These are phyloP conservation scores for Sebastes vulpes DNA, from an alignment of 2,797 vertebrate genomes.

Conservation along the genomic window DNA sequence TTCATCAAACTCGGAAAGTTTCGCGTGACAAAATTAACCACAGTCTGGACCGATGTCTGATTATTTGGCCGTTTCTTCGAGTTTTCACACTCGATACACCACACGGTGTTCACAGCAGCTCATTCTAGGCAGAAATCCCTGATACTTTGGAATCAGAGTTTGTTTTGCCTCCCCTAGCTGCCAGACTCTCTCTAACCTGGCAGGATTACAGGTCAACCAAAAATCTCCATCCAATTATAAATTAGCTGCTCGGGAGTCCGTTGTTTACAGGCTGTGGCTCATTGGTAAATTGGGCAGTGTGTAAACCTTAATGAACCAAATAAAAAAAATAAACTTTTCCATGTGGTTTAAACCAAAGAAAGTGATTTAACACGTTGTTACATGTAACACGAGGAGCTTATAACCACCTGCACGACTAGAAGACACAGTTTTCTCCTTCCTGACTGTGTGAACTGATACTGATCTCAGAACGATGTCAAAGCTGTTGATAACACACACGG, in stretches of 20 bases:
- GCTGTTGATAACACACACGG: background rate
- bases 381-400: background rate
- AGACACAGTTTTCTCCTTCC: background rate
- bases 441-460: conserved; percentile 1
- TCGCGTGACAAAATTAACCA: conserved; percentile 10
- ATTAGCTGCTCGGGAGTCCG: background rate
- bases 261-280: conserved; percentile 8
- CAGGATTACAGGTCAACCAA: background rate
- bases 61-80: background rate
- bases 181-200: background rate
- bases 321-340: conserved; percentile 19
- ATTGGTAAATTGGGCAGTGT: conserved; percentile 25
- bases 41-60: conserved; percentile 1
- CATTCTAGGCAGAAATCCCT: background rate
- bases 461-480: background rate
- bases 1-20: background rate
- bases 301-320: conserved; percentile 22
- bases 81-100: background rate
- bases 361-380: background rate
- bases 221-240: conserved; percentile 10
- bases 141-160: background rate
- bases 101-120: background rate
- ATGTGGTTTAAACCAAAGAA: conserved; percentile 8
- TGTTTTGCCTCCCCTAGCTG: background rate
- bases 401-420: background rate